Base-by-base conservation (phyloP, 2,113 vertebrate species). In the Machaerirhynchus nigripectus region DNA sequence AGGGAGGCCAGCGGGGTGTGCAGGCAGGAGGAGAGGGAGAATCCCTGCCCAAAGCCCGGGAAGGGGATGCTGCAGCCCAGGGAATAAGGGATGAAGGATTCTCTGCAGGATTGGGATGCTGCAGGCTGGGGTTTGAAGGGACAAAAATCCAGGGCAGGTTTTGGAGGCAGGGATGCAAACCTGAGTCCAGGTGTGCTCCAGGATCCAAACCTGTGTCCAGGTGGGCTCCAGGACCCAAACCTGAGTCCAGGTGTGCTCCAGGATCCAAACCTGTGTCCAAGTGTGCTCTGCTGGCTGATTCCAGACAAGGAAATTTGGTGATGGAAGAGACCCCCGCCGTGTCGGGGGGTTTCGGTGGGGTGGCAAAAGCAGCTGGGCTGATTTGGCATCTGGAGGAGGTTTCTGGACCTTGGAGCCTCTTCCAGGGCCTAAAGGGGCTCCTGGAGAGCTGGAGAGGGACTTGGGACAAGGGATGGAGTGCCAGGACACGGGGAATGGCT, bases 51-150 rank as follows among this genome's bases (percentile, higher is more conserved):
- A 11, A 40, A 30, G 9, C 4, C 57, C 0, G 21, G 26, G n/a
- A 2, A 53, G 40, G 55, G 56, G 53, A 18, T 7, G 6, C 8
- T 5, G 55, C 56, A 49, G 56, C 18, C 17, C 37, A 1, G 3
- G 8, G 68, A 56, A 10, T 18, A 2, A 16, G 27, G 73, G 60
- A 9, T 17, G 69, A 9, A 52, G 76, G 56, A 6, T 2, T 2
- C 67, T 6, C 56, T 30, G 40, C 42, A 33, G 65, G 31, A 3
- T 13, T 9, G 68, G 28, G 68, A 3, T 21, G 49, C 47, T 42
- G n/a, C 0, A 0, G 13, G 2, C 9, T 14, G 11, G 4, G 6
- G 7, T 9, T 10, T 15, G 24, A 10, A 26, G 37, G 11, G 26
- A 6, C 6, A 0, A 3, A 31, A 6, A 7, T 2, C 52, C 53